Base-by-base conservation (phyloP, 2,113 vertebrate genomes). In the Anarhynchus alexandrinus region DNA sequence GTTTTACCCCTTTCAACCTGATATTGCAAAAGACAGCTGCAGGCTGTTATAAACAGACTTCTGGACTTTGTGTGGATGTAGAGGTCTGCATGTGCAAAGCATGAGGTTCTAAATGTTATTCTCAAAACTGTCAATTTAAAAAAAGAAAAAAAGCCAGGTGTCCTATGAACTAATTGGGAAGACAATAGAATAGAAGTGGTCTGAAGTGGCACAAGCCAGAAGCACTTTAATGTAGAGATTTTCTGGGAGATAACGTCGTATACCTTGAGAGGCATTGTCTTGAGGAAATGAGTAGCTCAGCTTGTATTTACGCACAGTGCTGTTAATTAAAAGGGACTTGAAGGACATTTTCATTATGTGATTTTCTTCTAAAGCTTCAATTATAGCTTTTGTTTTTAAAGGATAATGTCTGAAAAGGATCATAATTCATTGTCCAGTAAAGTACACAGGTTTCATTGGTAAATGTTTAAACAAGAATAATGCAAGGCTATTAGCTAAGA, bases 381-480 rank as follows among this genome's bases (percentile, higher is more conserved):
- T 96, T 91, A 89, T 0, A 65, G 52, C 65, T 94, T 96, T 96
- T 88, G 82, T 97, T 94, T 94, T 95, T 92, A 90, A 93, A 47
- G 72, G 81, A 57, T 93, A 51, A 81, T 95, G 91, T 94, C 86
- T 88, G 87, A 54, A 85, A 86, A 88, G n/a, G 77, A 77, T 77
- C 55, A 74, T 95, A 92, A 95, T 86, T 96, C 72, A 95, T n/a
- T 73, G 73, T 86, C 74, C 40, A 38, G 65, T 66, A 70, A 72
- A 92, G 76, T 95, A 94, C 69, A 90, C 57, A 72, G 72, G 42
- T 88, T 92, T 91, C 65, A 43, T 2, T 82, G 70, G 59, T 96
- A 94, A 87, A 94, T 97, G 87, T 93, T 97, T 95, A 70, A 92
- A 90, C 76, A 93, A 80, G 94, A 90, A 36, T 76, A 84, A 94